These are phyloP conservation scores for Pseudomyrmex sp. DNA, from an alignment of 1,140 invertebrate genomes.

Conservation along the genomic window DNA sequence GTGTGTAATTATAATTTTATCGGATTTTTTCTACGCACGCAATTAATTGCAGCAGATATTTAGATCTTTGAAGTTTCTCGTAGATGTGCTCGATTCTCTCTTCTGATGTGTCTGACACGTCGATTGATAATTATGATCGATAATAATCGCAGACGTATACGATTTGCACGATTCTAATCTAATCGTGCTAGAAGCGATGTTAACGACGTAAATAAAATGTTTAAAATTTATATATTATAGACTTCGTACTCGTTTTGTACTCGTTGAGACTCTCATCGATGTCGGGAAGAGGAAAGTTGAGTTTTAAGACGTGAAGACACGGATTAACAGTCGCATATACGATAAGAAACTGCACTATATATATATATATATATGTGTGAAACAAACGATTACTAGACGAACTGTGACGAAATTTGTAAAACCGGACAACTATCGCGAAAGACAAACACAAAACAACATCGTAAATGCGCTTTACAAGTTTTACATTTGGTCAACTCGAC, in stretches of 20 bases:
- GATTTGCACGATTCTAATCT: neutral
- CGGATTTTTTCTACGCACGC: neutral
- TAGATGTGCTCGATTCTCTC: neutral
- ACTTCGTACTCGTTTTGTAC: neutral
- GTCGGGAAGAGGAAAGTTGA: neutral
- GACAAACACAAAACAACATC: neutral
- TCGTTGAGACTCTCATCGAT: neutral
- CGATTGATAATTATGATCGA: slow-evolving; percentile 1
- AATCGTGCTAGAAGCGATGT: neutral
- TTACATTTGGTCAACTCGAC: neutral
- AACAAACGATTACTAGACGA: slow-evolving; percentile 22
- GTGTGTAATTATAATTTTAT: too few species aligned
- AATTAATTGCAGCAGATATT: neutral
- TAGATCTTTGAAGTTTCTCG: too few species aligned
- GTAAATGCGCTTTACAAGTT: neutral
- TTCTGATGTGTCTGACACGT: neutral
- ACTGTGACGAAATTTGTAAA: slow-evolving; percentile 39
- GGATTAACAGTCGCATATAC: too few species aligned
- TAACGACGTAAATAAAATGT: neutral
- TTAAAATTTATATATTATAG: neutral
- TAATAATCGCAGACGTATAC: neutral
- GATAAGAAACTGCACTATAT: neutral
- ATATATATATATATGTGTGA: neutral
- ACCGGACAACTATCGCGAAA: neutral
- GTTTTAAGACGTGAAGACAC: too few species aligned